Conservation (phyloP, 2,113 vertebrate genomes). For the Scopus umbretta region DNA sequence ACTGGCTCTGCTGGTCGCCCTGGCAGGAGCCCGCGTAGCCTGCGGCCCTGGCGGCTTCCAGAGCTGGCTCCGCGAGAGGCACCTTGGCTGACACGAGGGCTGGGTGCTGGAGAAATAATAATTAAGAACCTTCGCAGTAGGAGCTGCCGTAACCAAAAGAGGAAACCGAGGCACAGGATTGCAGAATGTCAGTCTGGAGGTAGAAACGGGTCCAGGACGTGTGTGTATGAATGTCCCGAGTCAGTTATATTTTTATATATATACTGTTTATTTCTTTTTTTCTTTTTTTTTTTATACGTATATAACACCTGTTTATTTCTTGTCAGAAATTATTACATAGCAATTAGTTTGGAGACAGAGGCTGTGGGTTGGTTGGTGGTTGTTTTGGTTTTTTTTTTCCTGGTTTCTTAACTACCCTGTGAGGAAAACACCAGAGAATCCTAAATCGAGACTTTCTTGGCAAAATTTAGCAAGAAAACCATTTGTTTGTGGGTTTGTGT, state of each 20-base stretch:
- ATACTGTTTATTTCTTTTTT: not conserved
- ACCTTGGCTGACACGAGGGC: not conserved
- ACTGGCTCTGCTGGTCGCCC: not conserved
- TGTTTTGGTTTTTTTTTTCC: not conserved
- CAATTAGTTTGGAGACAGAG: not conserved
- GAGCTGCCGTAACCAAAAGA: not conserved
- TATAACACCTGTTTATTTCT: not conserved
- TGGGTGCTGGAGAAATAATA: not conserved
- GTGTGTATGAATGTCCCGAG: not conserved
- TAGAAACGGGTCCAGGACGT: not conserved
- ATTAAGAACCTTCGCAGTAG: not conserved
- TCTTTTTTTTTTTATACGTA: not conserved
- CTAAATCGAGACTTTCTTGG: not conserved
- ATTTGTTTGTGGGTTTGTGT: not conserved
- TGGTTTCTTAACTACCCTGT: not conserved
- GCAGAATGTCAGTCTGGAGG: not conserved
- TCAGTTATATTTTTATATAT: fast-evolving
- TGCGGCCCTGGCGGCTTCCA: not conserved
- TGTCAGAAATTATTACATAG: not conserved
- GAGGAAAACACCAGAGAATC: not conserved
- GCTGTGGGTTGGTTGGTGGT: not conserved
- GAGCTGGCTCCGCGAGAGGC: not conserved
- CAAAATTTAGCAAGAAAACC: not conserved
- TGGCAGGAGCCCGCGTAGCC: not conserved
- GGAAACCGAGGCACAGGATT: not conserved